Percentiles rank a stretch among this genome's conserved stretches.
phyloP scores from a whole-genome alignment of 2,888 invertebrate species.

The Pyrrhia umbra region DNA sequence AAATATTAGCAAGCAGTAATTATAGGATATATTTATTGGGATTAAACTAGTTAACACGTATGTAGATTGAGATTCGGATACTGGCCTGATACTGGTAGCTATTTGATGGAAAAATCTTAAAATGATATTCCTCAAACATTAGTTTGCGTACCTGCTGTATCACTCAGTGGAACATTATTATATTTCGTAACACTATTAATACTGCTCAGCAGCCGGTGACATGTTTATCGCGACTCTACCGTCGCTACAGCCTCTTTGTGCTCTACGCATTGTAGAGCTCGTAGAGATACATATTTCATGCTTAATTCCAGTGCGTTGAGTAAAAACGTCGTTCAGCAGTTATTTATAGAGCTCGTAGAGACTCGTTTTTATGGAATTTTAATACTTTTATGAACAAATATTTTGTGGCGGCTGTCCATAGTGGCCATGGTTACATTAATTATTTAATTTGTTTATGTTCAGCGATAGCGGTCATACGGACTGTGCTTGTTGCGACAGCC shows the following conservation, averaged over 20 bases:
- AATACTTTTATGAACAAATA: constrained; percentile 55
- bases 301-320: constrained; percentile 50
- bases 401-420: constrained; percentile 20
- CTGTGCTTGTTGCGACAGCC: no score
- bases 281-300: constrained; percentile 44
- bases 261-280: constrained; percentile 21
- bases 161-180: background rate
- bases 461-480: no score
- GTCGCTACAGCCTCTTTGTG: constrained; percentile 11
- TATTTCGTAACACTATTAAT: background rate
- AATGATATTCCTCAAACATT: no score
- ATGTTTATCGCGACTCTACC: constrained; percentile 32
- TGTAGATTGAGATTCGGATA: no score
- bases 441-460: constrained; percentile 30
- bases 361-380: constrained; percentile 38
- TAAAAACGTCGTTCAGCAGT: constrained; percentile 31
- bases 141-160: background rate
- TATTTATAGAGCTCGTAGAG: constrained; percentile 48
- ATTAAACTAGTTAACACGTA: no score
- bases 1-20: no score
- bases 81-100: no score
- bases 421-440: constrained; percentile 16
- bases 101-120: background rate
- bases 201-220: constrained; percentile 34
- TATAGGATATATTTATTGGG: no score